phyloP scores from a whole-genome alignment of 2,797 vertebrate genomes.

The Apogon hyalosoma region DNA sequence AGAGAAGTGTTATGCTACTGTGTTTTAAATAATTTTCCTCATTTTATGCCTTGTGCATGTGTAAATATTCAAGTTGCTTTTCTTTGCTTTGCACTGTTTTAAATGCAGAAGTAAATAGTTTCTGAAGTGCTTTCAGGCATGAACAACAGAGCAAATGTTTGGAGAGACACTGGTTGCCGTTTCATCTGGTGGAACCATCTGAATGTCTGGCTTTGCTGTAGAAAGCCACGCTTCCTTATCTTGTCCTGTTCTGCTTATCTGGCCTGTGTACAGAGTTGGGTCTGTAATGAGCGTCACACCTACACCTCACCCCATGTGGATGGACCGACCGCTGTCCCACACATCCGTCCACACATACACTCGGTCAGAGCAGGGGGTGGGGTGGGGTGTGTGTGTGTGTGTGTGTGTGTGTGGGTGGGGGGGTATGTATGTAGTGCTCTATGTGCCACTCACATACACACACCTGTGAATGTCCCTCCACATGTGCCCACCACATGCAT shows the following conservation, averaged over 20 bases:
- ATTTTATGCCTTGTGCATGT: too few species aligned
- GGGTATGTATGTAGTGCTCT: constrained; percentile 25
- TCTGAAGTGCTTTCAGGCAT: constrained; percentile 9
- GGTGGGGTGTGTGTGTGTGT: constrained; percentile 19
- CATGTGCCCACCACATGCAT: constrained; percentile 84
- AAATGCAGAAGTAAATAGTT: constrained; percentile 9
- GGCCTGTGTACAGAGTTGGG: constrained; percentile 77
- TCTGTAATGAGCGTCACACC: constrained; percentile 74
- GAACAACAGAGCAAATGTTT: constrained; percentile 43
- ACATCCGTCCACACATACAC: constrained; percentile 69
- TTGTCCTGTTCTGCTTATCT: constrained; percentile 86
- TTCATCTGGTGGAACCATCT: constrained; percentile 68
- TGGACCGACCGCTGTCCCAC: constrained; percentile 59
- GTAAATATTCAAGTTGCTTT: neutral
- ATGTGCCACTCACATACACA: constrained; percentile 63
- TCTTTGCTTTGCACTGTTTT: constrained; percentile 5
- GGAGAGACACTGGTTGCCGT: constrained; percentile 32
- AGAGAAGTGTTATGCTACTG: too few species aligned
- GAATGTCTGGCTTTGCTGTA: constrained; percentile 66
- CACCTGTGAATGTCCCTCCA: constrained; percentile 83
- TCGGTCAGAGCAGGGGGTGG: constrained; percentile 21
- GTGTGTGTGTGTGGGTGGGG: too few species aligned
- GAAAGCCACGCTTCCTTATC: constrained; percentile 78
- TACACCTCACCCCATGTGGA: constrained; percentile 81
- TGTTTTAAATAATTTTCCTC: too few species aligned